phyloP scores from a whole-genome alignment of 2,797 vertebrate genomes.

The Rousettus madagascariensis region DNA sequence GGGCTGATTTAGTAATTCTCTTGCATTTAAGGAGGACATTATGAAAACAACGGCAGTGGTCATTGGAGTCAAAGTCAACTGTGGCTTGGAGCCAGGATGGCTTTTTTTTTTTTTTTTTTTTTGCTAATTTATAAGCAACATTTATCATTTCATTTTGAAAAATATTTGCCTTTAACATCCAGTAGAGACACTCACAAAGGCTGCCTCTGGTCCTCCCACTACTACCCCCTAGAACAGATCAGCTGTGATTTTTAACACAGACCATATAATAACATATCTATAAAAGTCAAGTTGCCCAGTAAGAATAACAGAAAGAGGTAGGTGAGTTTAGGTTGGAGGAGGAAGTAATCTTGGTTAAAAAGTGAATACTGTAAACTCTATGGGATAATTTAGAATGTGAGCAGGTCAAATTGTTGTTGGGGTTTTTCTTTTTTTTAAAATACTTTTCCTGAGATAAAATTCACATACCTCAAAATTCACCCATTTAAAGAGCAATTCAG shows the following conservation, averaged over 20 bases:
- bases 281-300: conserved; percentile 15
- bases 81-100: not conserved
- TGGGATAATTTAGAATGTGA: conserved; percentile 18
- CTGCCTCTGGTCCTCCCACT: not conserved
- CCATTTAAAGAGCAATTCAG: conserved; percentile 19
- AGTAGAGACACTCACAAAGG: not conserved
- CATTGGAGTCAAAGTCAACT: not conserved
- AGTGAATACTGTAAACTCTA: not conserved
- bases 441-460: conserved; percentile 25
- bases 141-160: conserved; percentile 37
- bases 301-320: not conserved
- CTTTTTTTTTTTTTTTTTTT: not conserved
- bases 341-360: not conserved
- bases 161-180: conserved; percentile 27
- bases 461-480: conserved; percentile 14
- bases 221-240: not conserved
- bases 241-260: not conserved
- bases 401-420: not conserved
- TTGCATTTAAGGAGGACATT: not conserved
- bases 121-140: not conserved
- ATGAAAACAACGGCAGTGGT: not conserved
- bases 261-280: not conserved
- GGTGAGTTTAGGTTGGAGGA: not conserved
- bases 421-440: not conserved
- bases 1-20: not conserved